A percentile compares a stretch with the other conserved stretches of the same genome.
Evolutionary conservation across 2,888 invertebrate genomes (phyloP).

Genomic region (Apamea epomidion): DNA sequence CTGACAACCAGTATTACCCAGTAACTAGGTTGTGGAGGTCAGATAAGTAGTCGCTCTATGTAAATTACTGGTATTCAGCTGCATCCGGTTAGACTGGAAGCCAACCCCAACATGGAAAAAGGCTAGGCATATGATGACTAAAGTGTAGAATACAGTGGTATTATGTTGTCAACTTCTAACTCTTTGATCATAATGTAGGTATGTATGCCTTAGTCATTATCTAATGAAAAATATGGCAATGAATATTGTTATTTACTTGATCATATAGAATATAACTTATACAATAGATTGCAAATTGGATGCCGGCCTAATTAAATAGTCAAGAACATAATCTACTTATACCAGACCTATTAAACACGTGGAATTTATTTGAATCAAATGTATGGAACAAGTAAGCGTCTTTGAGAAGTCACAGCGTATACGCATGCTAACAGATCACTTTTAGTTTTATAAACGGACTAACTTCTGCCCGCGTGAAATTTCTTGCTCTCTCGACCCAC

Average conservation of each 20-base stretch:
- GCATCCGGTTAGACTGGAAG: too few species aligned
- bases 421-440: not conserved
- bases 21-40: too few species aligned
- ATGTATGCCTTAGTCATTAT: not conserved
- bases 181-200: not conserved
- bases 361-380: not conserved
- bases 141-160: too few species aligned
- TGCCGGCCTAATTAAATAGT: slow-evolving; percentile 4
- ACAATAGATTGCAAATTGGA: slow-evolving; percentile 15
- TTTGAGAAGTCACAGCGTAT: not conserved
- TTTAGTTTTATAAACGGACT: not conserved
- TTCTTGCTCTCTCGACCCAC: too few species aligned
- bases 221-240: not conserved
- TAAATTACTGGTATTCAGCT: too few species aligned
- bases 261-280: slow-evolving; percentile 6
- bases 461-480: too few species aligned
- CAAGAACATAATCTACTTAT: slow-evolving; percentile 5
- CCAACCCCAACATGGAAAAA: too few species aligned
- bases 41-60: too few species aligned
- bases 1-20: too few species aligned
- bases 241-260: not conserved
- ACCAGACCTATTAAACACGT: not conserved
- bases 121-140: too few species aligned
- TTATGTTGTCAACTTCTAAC: too few species aligned
- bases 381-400: not conserved